Conservation (phyloP, 2,797 vertebrate genomes). For the Microctenopoma stevenorrisi region DNA sequence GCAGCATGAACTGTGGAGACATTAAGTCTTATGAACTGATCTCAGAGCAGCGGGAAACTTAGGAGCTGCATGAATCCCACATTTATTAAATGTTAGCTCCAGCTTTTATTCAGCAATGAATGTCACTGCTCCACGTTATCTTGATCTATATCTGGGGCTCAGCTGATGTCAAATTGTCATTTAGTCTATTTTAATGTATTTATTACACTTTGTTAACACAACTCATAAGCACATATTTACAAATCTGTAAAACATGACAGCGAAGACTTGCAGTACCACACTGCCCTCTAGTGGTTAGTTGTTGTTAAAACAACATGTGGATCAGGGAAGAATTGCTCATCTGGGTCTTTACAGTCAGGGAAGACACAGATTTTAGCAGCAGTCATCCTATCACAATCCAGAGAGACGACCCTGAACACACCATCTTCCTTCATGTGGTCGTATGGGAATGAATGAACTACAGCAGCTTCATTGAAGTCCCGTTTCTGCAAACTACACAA, state of each 20-base stretch:
- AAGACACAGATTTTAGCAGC: neutral
- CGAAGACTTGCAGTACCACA: constrained; percentile 45
- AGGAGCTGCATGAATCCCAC: neutral
- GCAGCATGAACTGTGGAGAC: constrained; percentile 10
- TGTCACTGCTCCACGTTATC: neutral
- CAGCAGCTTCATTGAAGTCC: constrained; percentile 1
- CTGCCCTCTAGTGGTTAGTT: constrained; percentile 69
- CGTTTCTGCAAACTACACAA: neutral
- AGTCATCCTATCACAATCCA: neutral
- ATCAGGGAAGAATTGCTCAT: neutral
- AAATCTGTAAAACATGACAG: neutral
- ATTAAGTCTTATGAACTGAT: constrained; percentile 19
- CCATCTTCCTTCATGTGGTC: neutral
- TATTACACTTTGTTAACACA: no score
- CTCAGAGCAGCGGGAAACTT: constrained; percentile 6
- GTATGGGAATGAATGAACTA: constrained; percentile 9
- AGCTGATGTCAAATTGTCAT: no score
- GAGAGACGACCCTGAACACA: neutral
- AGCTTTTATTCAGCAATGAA: neutral
- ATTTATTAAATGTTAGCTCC: neutral
- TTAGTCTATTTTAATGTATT: no score
- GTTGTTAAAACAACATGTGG: neutral
- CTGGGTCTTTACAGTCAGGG: neutral
- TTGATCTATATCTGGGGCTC: no score
- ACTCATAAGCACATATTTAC: neutral